phyloP scores from a whole-genome alignment of 2,797 vertebrate species.

The Amniataba percoides region DNA sequence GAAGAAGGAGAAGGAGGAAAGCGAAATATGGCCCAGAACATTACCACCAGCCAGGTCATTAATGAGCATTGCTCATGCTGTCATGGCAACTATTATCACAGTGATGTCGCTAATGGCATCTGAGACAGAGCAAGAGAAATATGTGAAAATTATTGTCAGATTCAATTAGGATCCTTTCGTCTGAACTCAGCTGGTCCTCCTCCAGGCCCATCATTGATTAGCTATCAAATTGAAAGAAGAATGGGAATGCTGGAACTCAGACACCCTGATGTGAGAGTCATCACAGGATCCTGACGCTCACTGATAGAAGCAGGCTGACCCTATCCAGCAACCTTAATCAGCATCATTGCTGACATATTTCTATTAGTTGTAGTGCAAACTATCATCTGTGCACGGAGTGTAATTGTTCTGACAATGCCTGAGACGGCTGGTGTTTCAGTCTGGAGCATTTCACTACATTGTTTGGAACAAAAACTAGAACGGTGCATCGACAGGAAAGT shows the following conservation, averaged over 20 bases:
- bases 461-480: slow-evolving; percentile 24
- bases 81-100: slow-evolving; percentile 91
- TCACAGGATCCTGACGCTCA: slow-evolving; percentile 70
- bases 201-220: slow-evolving; percentile 86
- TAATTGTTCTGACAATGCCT: slow-evolving; percentile 78
- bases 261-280: slow-evolving; percentile 80
- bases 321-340: slow-evolving; percentile 81
- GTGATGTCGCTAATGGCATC: slow-evolving; percentile 89
- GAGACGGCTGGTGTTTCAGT: slow-evolving; percentile 39
- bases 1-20: slow-evolving; percentile 53
- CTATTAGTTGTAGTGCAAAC: slow-evolving; percentile 72
- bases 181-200: slow-evolving; percentile 87
- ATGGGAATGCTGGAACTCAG: slow-evolving; percentile 69
- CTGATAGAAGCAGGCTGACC: slow-evolving; percentile 78
- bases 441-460: slow-evolving; percentile 24
- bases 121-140: slow-evolving; percentile 88
- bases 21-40: slow-evolving; percentile 82
- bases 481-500: slow-evolving; percentile 10
- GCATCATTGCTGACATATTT: slow-evolving; percentile 80
- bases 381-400: slow-evolving; percentile 57
- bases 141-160: slow-evolving; percentile 92
- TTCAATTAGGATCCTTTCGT: slow-evolving; percentile 89
- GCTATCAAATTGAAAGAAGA: slow-evolving; percentile 85
- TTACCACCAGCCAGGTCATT: slow-evolving; percentile 88
- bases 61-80: slow-evolving; percentile 91